Percentiles rank a stretch among this genome's conserved stretches.
These are phyloP conservation scores for Campaea margaritaria DNA, from an alignment of 2,888 invertebrate genomes.

Conservation along the genomic window DNA sequence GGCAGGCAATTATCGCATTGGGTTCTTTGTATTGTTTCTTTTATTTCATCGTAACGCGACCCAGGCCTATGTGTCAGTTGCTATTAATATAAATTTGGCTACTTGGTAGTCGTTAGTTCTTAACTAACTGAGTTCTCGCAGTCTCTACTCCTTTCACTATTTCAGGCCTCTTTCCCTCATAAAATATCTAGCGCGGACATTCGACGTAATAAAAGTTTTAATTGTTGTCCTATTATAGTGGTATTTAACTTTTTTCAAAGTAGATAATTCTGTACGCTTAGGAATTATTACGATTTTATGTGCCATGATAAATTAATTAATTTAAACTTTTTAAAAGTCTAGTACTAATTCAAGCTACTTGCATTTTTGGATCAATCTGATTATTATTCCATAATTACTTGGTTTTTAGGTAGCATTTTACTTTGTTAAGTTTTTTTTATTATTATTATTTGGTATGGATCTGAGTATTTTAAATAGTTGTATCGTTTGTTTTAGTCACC, in stretches of 20 bases:
- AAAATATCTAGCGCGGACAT: slow-evolving; percentile 6
- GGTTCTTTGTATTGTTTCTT: slow-evolving; percentile 47
- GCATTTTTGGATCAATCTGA: slow-evolving; percentile 4
- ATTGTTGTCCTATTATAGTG: slow-evolving; percentile 3
- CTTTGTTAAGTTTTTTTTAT: slow-evolving; percentile 1
- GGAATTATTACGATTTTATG: slow-evolving; percentile 21
- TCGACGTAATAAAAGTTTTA: slow-evolving; percentile 6
- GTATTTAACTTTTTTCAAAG: slow-evolving; percentile 10
- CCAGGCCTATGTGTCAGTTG: slow-evolving; percentile 66
- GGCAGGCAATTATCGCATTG: slow-evolving; percentile 27
- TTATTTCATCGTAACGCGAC: slow-evolving; percentile 57
- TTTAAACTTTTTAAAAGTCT: slow-evolving; percentile 15
- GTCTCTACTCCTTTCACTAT: slow-evolving; percentile 11
- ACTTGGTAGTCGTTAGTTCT: slow-evolving; percentile 42
- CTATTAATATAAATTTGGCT: slow-evolving; percentile 48
- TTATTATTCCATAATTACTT: background rate
- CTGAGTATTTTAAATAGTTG: background rate
- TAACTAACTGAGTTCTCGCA: slow-evolving; percentile 24
- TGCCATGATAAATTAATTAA: slow-evolving; percentile 19
- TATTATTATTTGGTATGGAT: background rate
- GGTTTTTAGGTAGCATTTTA: background rate
- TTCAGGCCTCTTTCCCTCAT: slow-evolving; percentile 10
- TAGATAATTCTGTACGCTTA: slow-evolving; percentile 12
- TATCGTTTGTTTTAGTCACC: slow-evolving; percentile 3
- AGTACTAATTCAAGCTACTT: background rate